phyloP scores from a whole-genome alignment of 1,140 invertebrate species.

The Mya arenaria region DNA sequence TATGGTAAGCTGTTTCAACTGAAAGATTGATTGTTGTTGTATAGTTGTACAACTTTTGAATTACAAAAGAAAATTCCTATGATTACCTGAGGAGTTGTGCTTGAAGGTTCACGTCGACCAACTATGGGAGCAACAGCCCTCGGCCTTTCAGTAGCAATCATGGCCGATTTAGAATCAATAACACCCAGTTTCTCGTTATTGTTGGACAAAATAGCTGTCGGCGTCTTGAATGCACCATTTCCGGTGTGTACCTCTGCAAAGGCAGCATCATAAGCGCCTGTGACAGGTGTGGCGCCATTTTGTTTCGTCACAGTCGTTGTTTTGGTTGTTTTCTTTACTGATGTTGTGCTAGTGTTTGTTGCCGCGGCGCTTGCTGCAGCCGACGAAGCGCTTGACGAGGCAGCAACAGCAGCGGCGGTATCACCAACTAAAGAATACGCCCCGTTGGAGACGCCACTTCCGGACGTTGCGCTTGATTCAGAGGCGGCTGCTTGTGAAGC shows the following conservation, averaged over 20 bases:
- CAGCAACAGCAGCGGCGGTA: background rate
- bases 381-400: background rate
- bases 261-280: background rate
- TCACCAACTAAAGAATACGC: background rate
- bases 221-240: conserved; percentile 2
- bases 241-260: background rate
- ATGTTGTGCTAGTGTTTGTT: conserved; percentile 17
- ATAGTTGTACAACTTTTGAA: too few relatives aligned
- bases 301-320: conserved; percentile 33
- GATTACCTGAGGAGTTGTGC: too few relatives aligned
- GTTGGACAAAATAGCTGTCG: conserved; percentile 32
- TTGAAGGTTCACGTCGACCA: too few relatives aligned
- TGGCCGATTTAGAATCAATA: background rate
- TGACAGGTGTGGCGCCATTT: background rate
- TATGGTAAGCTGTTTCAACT: too few relatives aligned
- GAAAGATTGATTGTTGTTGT: too few relatives aligned
- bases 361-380: conserved; percentile 20
- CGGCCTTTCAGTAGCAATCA: conserved; percentile 31
- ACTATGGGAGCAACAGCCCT: too few relatives aligned
- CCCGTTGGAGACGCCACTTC: background rate
- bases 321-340: conserved; percentile 29
- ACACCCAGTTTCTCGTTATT: background rate
- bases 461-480: background rate
- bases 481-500: background rate
- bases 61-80: too few relatives aligned